phyloP scores from a whole-genome alignment of 2,113 vertebrate species.

The Platycercus adscitus region DNA sequence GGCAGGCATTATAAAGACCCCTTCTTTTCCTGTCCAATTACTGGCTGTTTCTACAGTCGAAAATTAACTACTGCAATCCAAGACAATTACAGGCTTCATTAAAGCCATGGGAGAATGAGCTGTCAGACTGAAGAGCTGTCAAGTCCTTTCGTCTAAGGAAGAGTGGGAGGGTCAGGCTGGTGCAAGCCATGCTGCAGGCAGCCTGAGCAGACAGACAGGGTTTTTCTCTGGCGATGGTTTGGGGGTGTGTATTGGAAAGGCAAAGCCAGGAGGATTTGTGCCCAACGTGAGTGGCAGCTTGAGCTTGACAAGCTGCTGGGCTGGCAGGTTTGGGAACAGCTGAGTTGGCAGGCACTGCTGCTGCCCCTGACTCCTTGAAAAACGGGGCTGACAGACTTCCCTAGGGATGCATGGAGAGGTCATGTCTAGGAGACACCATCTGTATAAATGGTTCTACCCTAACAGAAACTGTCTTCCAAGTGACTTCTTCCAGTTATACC shows the following conservation, averaged over 20 bases:
- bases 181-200: background rate
- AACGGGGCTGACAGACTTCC: background rate
- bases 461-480: background rate
- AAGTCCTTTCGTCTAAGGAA: background rate
- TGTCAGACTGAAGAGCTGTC: slow-evolving; percentile 11
- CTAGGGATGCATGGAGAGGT: background rate
- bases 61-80: slow-evolving; percentile 17
- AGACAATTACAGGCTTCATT: slow-evolving; percentile 37
- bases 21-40: slow-evolving; percentile 25
- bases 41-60: background rate
- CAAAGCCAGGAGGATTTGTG: background rate
- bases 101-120: slow-evolving; percentile 16
- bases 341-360: background rate
- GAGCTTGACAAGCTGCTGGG: rapidly evolving
- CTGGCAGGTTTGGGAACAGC: background rate
- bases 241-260: background rate
- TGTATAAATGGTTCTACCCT: background rate
- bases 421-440: background rate
- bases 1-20: background rate
- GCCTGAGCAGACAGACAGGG: background rate
- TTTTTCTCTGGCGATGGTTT: background rate
- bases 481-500: background rate
- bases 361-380: background rate
- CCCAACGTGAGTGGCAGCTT: background rate
- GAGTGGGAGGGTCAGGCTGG: background rate